Conservation (phyloP, 2,113 vertebrate species). For the Epinephelus moara region DNA sequence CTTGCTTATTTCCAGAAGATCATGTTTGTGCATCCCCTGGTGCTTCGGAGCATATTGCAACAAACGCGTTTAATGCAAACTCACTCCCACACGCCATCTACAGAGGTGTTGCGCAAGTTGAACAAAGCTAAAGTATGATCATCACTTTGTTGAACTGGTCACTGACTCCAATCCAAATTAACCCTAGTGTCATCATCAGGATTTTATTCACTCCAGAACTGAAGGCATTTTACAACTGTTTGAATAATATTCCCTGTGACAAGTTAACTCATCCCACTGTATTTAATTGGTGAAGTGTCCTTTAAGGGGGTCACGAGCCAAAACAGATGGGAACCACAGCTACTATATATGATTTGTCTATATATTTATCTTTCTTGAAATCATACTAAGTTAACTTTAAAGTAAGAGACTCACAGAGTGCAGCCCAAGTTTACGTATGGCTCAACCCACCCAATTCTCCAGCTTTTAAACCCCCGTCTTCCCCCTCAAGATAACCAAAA, state of each 20-base stretch:
- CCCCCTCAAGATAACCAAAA: conserved; percentile 50
- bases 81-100: too few relatives aligned
- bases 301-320: not conserved
- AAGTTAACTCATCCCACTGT: not conserved
- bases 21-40: too few relatives aligned
- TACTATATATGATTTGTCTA: not conserved
- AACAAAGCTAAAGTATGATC: not conserved
- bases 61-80: too few relatives aligned
- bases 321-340: not conserved
- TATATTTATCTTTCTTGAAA: not conserved
- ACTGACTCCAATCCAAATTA: not conserved
- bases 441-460: conserved; percentile 40
- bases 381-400: not conserved
- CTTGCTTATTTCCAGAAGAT: too few relatives aligned
- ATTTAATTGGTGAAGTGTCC: not conserved
- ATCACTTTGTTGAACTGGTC: not conserved
- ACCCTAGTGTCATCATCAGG: not conserved
- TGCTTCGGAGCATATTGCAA: too few relatives aligned
- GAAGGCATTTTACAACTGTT: not conserved
- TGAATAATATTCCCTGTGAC: not conserved
- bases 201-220: not conserved
- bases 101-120: too few relatives aligned
- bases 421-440: conserved; percentile 71
- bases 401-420: conserved; percentile 20
- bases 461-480: not conserved